phyloP scores from a whole-genome alignment of 2,797 vertebrate genomes.

The Danio jaintianensis region DNA sequence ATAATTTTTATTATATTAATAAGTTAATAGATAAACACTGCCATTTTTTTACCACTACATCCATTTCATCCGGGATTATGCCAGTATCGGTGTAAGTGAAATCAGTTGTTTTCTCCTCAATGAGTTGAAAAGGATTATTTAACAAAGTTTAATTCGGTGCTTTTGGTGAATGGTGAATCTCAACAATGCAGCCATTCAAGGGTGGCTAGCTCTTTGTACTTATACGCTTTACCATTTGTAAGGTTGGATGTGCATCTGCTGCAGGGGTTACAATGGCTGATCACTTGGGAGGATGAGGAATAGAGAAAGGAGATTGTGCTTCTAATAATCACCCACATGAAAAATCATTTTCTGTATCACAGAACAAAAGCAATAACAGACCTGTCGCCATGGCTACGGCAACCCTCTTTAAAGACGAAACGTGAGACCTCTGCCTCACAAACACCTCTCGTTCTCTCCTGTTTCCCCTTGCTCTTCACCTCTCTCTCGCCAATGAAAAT shows the following conservation, averaged over 20 bases:
- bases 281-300: slow-evolving; percentile 27
- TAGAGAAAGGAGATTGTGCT: slow-evolving; percentile 31
- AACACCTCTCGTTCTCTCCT: slow-evolving; percentile 46
- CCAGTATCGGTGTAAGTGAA: slow-evolving; percentile 14
- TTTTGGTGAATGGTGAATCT: slow-evolving; percentile 8
- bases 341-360: slow-evolving; percentile 39
- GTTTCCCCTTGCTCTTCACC: slow-evolving; percentile 51
- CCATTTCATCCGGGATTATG: slow-evolving; percentile 11
- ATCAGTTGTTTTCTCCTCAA: slow-evolving; percentile 11
- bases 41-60: slow-evolving; percentile 2
- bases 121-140: slow-evolving; percentile 12
- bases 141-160: slow-evolving; percentile 4
- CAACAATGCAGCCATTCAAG: neutral
- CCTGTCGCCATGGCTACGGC: slow-evolving; percentile 37
- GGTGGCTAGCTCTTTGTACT: neutral
- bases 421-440: slow-evolving; percentile 37
- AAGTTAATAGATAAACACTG: slow-evolving; percentile 28
- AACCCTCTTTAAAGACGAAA: slow-evolving; percentile 43
- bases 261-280: slow-evolving; percentile 24
- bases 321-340: slow-evolving; percentile 41
- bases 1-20: neutral
- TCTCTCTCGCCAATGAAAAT: slow-evolving; percentile 32
- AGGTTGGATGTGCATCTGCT: slow-evolving; percentile 14
- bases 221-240: neutral
- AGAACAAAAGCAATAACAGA: slow-evolving; percentile 53